Conservation (phyloP, 1,140 invertebrate genomes). For the Neodiprion lecontei region DNA sequence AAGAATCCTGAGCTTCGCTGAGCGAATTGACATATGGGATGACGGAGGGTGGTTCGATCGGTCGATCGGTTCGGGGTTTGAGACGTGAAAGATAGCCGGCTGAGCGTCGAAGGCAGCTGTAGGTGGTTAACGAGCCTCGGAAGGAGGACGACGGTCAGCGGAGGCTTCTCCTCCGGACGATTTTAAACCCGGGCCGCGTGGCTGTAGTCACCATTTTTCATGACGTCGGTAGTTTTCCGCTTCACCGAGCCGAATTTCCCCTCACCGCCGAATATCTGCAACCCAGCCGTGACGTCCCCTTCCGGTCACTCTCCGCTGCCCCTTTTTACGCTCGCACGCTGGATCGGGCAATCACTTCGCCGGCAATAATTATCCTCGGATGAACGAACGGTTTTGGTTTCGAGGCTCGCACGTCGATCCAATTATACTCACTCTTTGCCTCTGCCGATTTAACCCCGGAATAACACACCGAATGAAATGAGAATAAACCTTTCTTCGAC, state of each 20-base stretch:
- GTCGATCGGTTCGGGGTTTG: no score
- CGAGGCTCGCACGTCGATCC: no score
- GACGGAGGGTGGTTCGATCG: no score
- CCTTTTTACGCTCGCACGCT: not conserved
- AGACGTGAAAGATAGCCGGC: no score
- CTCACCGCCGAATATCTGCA: slow-evolving; percentile 6
- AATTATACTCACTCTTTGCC: no score
- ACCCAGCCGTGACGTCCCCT: not conserved
- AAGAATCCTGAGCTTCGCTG: no score
- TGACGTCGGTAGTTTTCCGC: slow-evolving; percentile 35
- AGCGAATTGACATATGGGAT: no score
- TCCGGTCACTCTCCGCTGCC: not conserved
- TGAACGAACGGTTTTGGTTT: not conserved
- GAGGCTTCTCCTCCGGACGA: not conserved
- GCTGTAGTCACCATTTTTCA: slow-evolving; percentile 22
- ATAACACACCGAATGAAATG: no score
- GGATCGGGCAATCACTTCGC: no score
- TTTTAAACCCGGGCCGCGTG: not conserved
- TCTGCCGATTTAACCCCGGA: no score
- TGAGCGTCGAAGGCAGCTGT: not conserved
- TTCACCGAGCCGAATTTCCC: slow-evolving; percentile 23
- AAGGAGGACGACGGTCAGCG: not conserved
- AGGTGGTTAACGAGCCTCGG: not conserved
- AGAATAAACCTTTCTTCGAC: no score
- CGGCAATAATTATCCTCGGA: not conserved